Evolutionary conservation across 2,888 invertebrate genomes (phyloP).

Genomic region (Drosophila borborema): DNA sequence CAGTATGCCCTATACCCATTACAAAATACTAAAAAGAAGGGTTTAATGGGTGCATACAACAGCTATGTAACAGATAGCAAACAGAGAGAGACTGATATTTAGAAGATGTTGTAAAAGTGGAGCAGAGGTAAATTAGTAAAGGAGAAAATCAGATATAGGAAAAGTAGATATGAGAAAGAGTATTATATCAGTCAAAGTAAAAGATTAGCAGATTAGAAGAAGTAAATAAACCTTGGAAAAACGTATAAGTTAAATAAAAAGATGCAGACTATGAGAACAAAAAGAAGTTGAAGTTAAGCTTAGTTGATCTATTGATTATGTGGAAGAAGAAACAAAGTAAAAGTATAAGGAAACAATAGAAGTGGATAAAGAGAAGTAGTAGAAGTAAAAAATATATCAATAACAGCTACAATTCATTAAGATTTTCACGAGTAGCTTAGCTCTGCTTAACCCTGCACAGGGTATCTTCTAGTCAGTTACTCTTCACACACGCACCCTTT

Average conservation of each 20-base stretch:
- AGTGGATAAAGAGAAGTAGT: background rate
- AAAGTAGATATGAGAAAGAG: too few species aligned
- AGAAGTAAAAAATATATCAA: background rate
- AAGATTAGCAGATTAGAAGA: too few species aligned
- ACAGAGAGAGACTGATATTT: background rate
- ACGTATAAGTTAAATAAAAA: too few species aligned
- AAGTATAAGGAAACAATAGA: too few species aligned
- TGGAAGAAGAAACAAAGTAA: background rate
- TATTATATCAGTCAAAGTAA: too few species aligned
- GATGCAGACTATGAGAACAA: too few species aligned
- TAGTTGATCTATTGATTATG: too few species aligned
- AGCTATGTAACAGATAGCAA: background rate
- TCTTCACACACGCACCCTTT: background rate
- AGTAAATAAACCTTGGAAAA: too few species aligned
- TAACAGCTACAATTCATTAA: too few species aligned
- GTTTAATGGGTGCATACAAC: background rate
- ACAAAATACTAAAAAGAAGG: background rate
- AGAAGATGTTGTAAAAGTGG: background rate
- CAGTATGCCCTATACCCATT: conserved; percentile 5
- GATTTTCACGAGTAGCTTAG: background rate
- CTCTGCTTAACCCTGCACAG: background rate
- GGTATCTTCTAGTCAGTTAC: background rate
- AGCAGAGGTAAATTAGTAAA: background rate
- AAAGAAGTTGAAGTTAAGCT: too few species aligned
- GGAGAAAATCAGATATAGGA: background rate